phyloP scores from a whole-genome alignment of 2,113 vertebrate genomes.

The Xiphophorus maculatus region DNA sequence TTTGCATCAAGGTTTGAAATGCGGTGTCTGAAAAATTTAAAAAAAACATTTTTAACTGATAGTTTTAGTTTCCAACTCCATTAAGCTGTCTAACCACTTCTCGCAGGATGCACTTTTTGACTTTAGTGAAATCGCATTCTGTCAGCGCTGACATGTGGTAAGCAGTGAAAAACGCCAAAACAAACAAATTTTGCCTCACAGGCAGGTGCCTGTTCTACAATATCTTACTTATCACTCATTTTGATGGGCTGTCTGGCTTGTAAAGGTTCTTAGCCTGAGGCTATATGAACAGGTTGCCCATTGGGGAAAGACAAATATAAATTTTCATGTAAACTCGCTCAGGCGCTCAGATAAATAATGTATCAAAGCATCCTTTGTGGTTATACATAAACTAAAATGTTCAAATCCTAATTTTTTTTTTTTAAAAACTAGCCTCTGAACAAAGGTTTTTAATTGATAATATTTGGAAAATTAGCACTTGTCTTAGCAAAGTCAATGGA shows the following conservation, averaged over 20 bases:
- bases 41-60: background rate
- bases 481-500: background rate
- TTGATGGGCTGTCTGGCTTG: slow-evolving; percentile 17
- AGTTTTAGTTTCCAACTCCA: slow-evolving; percentile 1
- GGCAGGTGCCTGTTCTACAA: background rate
- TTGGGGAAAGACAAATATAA: slow-evolving; percentile 11
- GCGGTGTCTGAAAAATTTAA: background rate
- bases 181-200: background rate
- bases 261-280: slow-evolving; percentile 22
- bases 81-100: slow-evolving; percentile 1
- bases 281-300: slow-evolving; percentile 15
- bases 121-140: background rate
- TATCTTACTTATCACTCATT: slow-evolving; percentile 28
- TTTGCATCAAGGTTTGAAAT: background rate
- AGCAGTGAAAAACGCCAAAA: background rate
- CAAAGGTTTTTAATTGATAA: background rate
- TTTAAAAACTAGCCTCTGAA: background rate
- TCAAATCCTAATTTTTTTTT: slow-evolving; percentile 13
- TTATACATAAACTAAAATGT: background rate
- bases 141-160: background rate
- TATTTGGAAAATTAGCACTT: slow-evolving; percentile 4
- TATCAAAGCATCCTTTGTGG: slow-evolving; percentile 3
- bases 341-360: background rate
- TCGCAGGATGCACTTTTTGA: background rate
- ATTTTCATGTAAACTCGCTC: slow-evolving; percentile 9